A percentile compares a stretch with the other conserved stretches of the same genome.
Conservation (phyloP, 2,797 vertebrate species). For the Manis javanica region DNA sequence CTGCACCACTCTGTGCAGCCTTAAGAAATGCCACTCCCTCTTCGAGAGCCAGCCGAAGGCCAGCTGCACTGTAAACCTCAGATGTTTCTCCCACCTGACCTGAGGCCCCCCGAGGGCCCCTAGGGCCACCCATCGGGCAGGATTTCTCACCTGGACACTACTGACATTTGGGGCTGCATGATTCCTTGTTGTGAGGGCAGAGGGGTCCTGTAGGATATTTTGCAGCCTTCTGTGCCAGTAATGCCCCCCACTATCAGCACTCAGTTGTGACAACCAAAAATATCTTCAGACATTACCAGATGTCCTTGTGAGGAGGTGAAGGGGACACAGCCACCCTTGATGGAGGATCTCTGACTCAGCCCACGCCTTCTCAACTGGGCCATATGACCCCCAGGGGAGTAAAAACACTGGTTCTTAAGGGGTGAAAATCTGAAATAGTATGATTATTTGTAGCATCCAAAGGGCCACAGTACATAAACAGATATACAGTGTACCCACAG, state of each 20-base stretch:
- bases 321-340: neutral
- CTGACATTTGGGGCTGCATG: neutral
- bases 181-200: neutral
- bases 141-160: neutral
- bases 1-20: neutral
- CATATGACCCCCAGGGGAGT: too few relatives aligned
- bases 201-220: neutral
- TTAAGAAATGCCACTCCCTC: neutral
- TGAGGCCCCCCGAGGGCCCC: neutral
- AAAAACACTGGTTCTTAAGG: neutral
- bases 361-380: accelerated
- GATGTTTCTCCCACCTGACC: neutral
- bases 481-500: too few relatives aligned
- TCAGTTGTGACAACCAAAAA: neutral
- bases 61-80: neutral
- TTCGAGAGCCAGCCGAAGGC: neutral
- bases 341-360: neutral
- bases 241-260: too few relatives aligned
- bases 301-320: neutral
- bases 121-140: neutral
- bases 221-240: neutral
- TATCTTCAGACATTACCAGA: neutral
- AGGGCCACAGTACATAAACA: neutral
- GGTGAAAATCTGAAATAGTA: neutral
- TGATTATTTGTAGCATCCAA: neutral